Evolutionary conservation across 2,797 vertebrate species (phyloP).

Genomic region (Botia kubotai): DNA sequence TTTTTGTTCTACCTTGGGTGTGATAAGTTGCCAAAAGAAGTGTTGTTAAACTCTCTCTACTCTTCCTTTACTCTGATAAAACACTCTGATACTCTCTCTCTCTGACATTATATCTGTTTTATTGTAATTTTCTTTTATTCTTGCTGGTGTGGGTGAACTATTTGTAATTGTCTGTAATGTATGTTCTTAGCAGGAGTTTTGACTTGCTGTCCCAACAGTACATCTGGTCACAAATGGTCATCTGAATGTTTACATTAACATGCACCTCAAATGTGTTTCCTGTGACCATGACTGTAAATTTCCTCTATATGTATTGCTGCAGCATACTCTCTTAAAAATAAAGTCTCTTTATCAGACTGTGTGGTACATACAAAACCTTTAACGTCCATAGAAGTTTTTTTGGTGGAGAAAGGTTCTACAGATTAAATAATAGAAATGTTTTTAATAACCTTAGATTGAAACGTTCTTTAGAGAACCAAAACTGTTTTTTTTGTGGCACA

Average conservation of each 20-base stretch:
- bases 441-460: no score
- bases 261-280: no score
- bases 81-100: background rate
- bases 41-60: conserved; percentile 2
- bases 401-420: no score
- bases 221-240: conserved; percentile 1
- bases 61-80: background rate
- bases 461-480: no score
- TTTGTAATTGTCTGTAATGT: conserved; percentile 3
- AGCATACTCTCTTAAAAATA: background rate
- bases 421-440: no score
- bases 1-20: background rate
- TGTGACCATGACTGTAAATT: background rate
- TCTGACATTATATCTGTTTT: background rate
- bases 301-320: background rate
- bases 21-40: conserved; percentile 2
- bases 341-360: no score
- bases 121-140: conserved; percentile 6
- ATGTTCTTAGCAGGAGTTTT: conserved; percentile 8
- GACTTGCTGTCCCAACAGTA: background rate
- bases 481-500: no score
- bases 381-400: no score
- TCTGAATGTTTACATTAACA: background rate
- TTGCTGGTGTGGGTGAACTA: conserved; percentile 21
- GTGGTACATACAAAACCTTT: no score